phyloP scores from a whole-genome alignment of 1,140 invertebrate genomes.

The Cardiocondyla obscurior region DNA sequence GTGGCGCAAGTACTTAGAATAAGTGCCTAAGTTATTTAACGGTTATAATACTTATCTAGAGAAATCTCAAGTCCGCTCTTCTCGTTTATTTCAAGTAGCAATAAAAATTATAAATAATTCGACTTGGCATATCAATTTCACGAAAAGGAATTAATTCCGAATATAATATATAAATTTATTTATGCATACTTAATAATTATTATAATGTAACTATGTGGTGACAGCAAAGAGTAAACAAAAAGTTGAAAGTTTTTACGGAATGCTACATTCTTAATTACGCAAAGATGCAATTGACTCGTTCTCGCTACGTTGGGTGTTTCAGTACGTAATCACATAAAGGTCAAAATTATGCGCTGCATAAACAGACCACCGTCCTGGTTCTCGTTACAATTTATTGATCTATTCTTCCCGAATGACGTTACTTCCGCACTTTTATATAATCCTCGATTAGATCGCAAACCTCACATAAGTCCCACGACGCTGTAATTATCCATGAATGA shows the following conservation, averaged over 20 bases:
- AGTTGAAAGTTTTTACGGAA: not conserved
- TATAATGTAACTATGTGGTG: not conserved
- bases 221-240: not conserved
- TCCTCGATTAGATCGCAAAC: conserved; percentile 8
- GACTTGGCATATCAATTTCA: not conserved
- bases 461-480: not conserved
- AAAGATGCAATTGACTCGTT: not conserved
- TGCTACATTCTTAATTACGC: not conserved
- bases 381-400: conserved; percentile 29
- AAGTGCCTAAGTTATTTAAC: conserved; percentile 26
- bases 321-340: conserved; percentile 12
- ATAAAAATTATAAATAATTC: not conserved
- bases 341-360: conserved; percentile 34
- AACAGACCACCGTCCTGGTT: not conserved
- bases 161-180: not conserved
- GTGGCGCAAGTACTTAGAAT: conserved; percentile 42
- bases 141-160: not conserved
- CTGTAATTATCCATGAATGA: conserved; percentile 63
- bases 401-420: not conserved
- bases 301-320: not conserved
- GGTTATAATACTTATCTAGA: conserved; percentile 1
- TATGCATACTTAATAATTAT: conserved; percentile 21
- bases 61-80: not conserved
- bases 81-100: not conserved
- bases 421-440: not conserved